A percentile compares a stretch with the other conserved stretches of the same genome.
These are phyloP conservation scores for Columba janthina DNA, from an alignment of 2,113 vertebrate genomes.

Conservation along the genomic window DNA sequence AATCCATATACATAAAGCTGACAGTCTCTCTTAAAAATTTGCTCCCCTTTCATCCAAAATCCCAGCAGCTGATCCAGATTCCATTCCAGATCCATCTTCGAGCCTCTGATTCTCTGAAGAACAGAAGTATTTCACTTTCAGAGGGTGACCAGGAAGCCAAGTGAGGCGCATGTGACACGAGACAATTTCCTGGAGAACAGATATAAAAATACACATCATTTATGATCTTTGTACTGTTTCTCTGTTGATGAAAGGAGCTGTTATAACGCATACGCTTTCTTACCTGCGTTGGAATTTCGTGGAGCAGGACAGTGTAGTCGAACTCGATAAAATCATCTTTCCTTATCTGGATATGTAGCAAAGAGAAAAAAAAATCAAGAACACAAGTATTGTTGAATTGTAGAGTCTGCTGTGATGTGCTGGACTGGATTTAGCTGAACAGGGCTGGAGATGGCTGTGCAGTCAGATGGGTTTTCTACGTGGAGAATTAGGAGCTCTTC, in stretches of 20 bases:
- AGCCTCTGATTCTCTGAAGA: neutral
- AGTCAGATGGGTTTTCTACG: neutral
- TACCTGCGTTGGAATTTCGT: constrained; percentile 76
- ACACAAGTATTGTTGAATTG: neutral
- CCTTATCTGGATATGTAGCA: constrained; percentile 47
- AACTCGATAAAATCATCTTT: constrained; percentile 59
- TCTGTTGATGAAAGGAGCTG: neutral
- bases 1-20: neutral
- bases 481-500: neutral
- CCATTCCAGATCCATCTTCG: constrained; percentile 53
- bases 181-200: constrained; percentile 67
- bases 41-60: neutral
- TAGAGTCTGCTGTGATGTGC: neutral
- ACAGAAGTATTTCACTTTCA: constrained; percentile 72
- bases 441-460: neutral
- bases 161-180: constrained; percentile 68
- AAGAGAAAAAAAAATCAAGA: neutral
- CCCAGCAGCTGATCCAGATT: constrained; percentile 24
- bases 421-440: neutral
- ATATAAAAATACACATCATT: neutral
- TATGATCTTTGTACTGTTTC: fast-evolving
- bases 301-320: constrained; percentile 68
- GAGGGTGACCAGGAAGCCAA: constrained; percentile 62
- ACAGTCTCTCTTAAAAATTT: neutral
- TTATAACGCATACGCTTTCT: neutral